Evolutionary conservation across 2,113 vertebrate species (phyloP), one percentile per base, ranked within the genome.

Genomic region (Laticauda laticaudata): DNA sequence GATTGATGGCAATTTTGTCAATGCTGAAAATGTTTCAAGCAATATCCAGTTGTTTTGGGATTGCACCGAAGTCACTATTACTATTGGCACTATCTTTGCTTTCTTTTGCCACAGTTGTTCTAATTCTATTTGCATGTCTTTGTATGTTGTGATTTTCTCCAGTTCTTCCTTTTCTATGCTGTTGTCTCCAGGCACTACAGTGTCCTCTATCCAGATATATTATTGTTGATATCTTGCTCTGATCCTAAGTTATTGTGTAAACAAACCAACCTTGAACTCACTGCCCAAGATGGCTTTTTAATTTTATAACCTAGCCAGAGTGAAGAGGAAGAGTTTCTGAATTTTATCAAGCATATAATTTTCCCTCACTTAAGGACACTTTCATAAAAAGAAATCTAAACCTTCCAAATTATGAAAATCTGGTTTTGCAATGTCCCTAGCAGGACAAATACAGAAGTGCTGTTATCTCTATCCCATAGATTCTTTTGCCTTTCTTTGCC

Each of bases 391-490:
- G 3, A 24, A 92, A 55, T 29, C 59, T 39, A 86, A 51, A 12
- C n/a, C 18, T 56, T 57, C 64, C 48, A 12, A 21, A 2, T 51
- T 34, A 39, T 55, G 9, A 39, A 39, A 64, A 23, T 26, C 24
- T 86, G 12, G 29, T 51, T 54, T 57, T 90, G 23, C 92, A 91
- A 85, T n/a, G 92, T 90, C 56, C 81, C 55, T 29, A 86, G 43
- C 0, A 64, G 51, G 54, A 95, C 8, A 91, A 55, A 95, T 90
- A 91, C 2, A 4, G 90, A 92, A 94, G 95, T 86, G 69, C 39
- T 94, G 0, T 29, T 95, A 92, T 92, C 93, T 89, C 91, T 96
- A 91, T 95, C 96, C 92, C 92, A 90, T 53, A 64, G 93, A 94
- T 91, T 92, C 94, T 81, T 93, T 53, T 87, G 89, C 56, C 55